Percentiles rank a stretch among this genome's conserved stretches.
Conservation (phyloP, 2,113 vertebrate species). For the Sula dactylatra region DNA sequence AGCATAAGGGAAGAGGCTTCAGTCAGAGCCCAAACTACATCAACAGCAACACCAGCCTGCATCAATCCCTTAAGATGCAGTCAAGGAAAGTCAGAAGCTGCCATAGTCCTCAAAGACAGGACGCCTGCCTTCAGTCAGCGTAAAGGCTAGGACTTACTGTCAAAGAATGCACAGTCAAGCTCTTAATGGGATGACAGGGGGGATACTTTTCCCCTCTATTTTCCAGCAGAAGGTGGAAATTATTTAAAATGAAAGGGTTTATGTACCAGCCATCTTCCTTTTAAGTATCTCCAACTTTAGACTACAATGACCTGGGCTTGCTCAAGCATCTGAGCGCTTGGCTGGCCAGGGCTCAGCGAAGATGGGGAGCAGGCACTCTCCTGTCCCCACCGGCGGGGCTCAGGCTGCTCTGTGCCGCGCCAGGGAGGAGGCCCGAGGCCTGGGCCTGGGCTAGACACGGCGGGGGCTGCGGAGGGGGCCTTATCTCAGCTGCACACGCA, state of each 20-base stretch:
- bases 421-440: background rate
- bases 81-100: background rate
- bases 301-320: too few relatives aligned
- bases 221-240: background rate
- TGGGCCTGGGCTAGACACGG: fast-evolving
- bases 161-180: background rate
- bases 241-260: background rate
- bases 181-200: fast-evolving
- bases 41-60: background rate
- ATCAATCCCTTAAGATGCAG: background rate
- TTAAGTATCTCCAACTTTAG: too few relatives aligned
- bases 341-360: background rate
- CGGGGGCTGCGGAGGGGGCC: fast-evolving
- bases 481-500: background rate
- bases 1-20: background rate
- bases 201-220: background rate
- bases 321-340: fast-evolving
- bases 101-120: background rate
- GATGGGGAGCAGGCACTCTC: too few relatives aligned
- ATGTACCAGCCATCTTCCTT: too few relatives aligned
- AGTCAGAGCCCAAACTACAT: background rate
- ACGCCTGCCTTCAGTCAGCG: too few relatives aligned
- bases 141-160: background rate
- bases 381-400: background rate
- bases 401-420: fast-evolving